Base-by-base conservation (phyloP, 2,888 invertebrate species). In the Andrena bicolor region DNA sequence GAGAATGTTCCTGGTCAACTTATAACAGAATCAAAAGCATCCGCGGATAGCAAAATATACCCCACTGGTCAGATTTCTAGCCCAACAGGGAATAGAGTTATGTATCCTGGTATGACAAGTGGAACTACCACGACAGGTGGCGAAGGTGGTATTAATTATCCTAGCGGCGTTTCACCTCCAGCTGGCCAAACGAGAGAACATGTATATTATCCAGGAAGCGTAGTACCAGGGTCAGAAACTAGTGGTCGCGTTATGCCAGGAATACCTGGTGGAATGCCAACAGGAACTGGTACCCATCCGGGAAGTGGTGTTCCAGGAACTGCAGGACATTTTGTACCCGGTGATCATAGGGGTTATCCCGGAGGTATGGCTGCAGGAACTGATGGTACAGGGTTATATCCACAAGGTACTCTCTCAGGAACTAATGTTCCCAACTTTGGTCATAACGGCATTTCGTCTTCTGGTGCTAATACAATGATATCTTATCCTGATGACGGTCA, bases 401-500 rank as follows among this genome's bases (percentile, higher is more conserved):
- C 82, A 23, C 71, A 65, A 60, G 74, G 80, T 28, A 48, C n/a
- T 56, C 20, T 35, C 13, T 61, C 76, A 63, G 63, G 32, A 13
- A 64, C 56, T 8, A 41, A 35, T 26, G 7, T 28, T 35, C 64
- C 32, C 60, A 23, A 58, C 26, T 41, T 16, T 13, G 23, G 8
- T 4, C 56, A 8, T 4, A 23, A 20, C 23, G 23, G 0, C 10
- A 0, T 53, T 23, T 64, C 32, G 6, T 60, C 56, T 16, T 20
- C 64, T n/a, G 65, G 60, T 48, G 16, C 28, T 35, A 69, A 68
- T 16, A 56, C 68, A 41, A 26, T 73, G 10, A 1, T 58, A 56
- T 8, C 73, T 16, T 86, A 87, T 75, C 87, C 87, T 7, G 70
- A 69, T 1, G 58, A 63, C 48, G 16, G 16, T 1, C 64, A 53